Conservation (phyloP, 1,140 invertebrate species). For the Caenorhabditis latens region DNA sequence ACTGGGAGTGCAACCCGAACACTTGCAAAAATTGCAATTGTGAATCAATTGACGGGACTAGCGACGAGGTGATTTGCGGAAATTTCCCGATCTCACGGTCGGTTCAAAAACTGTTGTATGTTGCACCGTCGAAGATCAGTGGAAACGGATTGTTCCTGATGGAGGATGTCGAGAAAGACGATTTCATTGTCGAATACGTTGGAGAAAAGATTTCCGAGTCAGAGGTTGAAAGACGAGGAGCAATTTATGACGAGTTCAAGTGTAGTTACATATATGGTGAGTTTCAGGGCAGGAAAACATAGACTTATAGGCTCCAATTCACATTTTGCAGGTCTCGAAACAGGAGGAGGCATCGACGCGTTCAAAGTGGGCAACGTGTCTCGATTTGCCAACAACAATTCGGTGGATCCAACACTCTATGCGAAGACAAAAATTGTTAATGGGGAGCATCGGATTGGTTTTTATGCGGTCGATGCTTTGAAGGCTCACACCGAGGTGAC, state of each 20-base stretch:
- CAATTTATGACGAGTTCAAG: conserved; percentile 99
- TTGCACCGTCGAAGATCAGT: conserved; percentile 95
- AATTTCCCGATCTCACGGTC: too few relatives aligned
- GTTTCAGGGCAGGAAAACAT: conserved; percentile 1
- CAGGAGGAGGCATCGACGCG: conserved; percentile 87
- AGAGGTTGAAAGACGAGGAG: conserved; percentile 96
- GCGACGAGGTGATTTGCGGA: too few relatives aligned
- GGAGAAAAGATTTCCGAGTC: conserved; percentile 94
- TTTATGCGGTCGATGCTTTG: conserved; percentile 96
- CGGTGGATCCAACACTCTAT: conserved; percentile 57
- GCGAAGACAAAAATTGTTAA: conserved; percentile 98
- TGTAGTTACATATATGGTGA: conserved; percentile 97
- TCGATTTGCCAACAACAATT: conserved; percentile 81
- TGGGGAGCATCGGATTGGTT: conserved; percentile 98
- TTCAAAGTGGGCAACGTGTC: conserved; percentile 99
- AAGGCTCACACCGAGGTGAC: conserved; percentile 92
- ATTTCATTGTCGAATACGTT: conserved; percentile 99
- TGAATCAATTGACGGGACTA: too few relatives aligned
- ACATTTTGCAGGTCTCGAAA: too few relatives aligned
- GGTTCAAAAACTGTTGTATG: too few relatives aligned
- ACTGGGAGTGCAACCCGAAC: too few relatives aligned
- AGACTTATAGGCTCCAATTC: too few relatives aligned
- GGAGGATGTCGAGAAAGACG: conserved; percentile 92
- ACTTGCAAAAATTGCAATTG: too few relatives aligned
- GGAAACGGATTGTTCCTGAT: conserved; percentile 99